phyloP scores from a whole-genome alignment of 2,888 invertebrate genomes.

The Dione juno region DNA sequence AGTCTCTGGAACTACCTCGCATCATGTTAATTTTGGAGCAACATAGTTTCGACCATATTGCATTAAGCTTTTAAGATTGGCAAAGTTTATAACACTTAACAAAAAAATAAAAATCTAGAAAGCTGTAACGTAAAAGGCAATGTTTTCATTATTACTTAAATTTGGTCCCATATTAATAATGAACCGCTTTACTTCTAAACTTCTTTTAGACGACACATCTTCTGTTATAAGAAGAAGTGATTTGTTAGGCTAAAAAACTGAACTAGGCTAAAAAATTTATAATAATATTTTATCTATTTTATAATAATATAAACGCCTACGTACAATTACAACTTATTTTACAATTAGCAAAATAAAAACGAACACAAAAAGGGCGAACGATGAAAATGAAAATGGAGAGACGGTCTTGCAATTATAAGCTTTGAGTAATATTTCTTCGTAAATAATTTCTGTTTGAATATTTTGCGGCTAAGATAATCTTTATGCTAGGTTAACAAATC shows the following conservation, averaged over 20 bases:
- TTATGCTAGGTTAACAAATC: too few species aligned
- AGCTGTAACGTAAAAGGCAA: not conserved
- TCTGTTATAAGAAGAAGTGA: not conserved
- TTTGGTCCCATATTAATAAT: too few species aligned
- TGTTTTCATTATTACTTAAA: too few species aligned
- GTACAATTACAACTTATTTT: not conserved
- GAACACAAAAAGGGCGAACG: not conserved
- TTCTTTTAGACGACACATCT: too few species aligned
- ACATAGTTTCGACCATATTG: not conserved
- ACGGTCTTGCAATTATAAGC: not conserved
- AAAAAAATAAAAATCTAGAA: too few species aligned
- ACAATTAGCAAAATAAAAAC: not conserved
- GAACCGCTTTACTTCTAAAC: too few species aligned
- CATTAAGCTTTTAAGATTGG: not conserved
- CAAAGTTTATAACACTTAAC: not conserved
- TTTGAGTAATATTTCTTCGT: not conserved
- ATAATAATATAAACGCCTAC: too few species aligned
- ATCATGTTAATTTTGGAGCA: constrained; percentile 37
- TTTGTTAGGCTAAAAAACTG: not conserved
- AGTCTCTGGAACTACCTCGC: constrained; percentile 31
- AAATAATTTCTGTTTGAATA: not conserved
- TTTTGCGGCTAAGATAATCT: not conserved
- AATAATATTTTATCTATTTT: too few species aligned
- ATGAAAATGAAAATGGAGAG: not conserved
- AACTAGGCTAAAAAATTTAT: too few species aligned